Evolutionary conservation across 2,797 vertebrate genomes (phyloP).

Genomic region (Cheirogaleus major): DNA sequence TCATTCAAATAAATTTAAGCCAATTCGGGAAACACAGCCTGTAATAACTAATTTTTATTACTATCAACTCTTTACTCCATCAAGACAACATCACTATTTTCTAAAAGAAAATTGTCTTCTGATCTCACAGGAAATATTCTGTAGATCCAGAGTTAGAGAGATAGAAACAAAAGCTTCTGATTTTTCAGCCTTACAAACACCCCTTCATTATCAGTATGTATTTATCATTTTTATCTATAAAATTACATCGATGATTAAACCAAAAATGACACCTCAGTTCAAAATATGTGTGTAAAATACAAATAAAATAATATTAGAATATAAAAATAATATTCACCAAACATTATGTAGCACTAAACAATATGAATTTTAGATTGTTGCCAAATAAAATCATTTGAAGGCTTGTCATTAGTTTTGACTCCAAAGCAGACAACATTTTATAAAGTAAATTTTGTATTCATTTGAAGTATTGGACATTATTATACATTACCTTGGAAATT

Average conservation of each 20-base stretch:
- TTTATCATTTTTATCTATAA: constrained; percentile 18
- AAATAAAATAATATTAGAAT: background rate
- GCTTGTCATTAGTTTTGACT: constrained; percentile 23
- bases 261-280: background rate
- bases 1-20: background rate
- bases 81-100: background rate
- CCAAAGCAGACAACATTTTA: constrained; percentile 42
- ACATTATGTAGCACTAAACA: background rate
- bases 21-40: background rate
- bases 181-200: constrained; percentile 30
- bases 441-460: constrained; percentile 15
- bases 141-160: background rate
- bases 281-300: background rate
- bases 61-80: constrained; percentile 17
- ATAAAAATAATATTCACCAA: background rate
- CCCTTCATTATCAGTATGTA: background rate
- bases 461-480: background rate
- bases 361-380: background rate
- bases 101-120: constrained; percentile 22
- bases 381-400: constrained; percentile 36
- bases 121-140: background rate
- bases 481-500: constrained; percentile 31
- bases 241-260: background rate
- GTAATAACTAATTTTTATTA: background rate
- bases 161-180: background rate